Conservation (phyloP, 2,888 invertebrate species). For the Aspidiotus destructor region DNA sequence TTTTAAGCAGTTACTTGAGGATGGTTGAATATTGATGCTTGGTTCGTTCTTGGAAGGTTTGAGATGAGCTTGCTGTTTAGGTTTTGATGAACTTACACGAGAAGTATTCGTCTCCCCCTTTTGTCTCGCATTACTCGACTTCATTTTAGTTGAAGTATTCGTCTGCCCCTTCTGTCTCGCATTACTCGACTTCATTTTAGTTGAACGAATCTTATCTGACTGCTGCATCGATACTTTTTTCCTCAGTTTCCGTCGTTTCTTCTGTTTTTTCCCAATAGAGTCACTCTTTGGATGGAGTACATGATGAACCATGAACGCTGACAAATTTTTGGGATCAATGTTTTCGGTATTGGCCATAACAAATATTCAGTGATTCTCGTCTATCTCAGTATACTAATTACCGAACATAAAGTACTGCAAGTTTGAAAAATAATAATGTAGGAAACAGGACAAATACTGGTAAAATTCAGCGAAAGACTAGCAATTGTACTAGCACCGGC, state of each 20-base stretch:
- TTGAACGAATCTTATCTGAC: neutral
- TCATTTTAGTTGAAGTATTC: neutral
- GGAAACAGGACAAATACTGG: too few relatives aligned
- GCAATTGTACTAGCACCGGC: too few relatives aligned
- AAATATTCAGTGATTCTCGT: too few relatives aligned
- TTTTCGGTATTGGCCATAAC: conserved; percentile 10
- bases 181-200: conserved; percentile 5
- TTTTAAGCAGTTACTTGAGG: too few relatives aligned
- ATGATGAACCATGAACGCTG: conserved; percentile 24
- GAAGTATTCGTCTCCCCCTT: too few relatives aligned
- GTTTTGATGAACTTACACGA: neutral
- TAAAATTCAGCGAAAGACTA: too few relatives aligned
- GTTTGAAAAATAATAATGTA: too few relatives aligned
- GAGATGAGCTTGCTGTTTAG: neutral
- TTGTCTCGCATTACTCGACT: neutral
- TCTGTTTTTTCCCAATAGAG: neutral
- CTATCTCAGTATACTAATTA: too few relatives aligned
- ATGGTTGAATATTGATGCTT: too few relatives aligned
- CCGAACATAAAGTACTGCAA: too few relatives aligned
- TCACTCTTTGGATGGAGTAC: neutral
- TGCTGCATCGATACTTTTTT: neutral
- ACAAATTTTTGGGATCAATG: conserved; percentile 10
- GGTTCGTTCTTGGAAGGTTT: neutral
- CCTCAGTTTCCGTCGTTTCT: neutral
- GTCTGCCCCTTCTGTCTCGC: too few relatives aligned